These are phyloP conservation scores for Isurus oxyrinchus DNA, from an alignment of 2,113 vertebrate genomes.

Conservation along the genomic window DNA sequence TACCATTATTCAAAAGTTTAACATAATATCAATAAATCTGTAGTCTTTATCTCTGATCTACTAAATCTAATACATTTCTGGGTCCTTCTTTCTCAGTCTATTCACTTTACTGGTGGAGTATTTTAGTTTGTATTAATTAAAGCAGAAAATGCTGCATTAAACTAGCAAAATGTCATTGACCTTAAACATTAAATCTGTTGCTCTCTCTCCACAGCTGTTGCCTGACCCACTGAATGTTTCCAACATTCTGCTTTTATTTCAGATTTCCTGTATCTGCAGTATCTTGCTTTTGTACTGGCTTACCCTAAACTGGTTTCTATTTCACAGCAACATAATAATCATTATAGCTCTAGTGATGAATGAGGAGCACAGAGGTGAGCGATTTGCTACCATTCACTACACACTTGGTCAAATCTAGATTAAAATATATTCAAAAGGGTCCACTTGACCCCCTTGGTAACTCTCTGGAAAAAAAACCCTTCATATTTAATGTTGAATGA, in stretches of 20 bases:
- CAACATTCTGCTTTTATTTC: too few relatives aligned
- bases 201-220: neutral
- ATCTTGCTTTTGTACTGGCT: neutral
- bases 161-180: neutral
- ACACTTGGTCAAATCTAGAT: neutral
- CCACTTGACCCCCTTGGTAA: neutral
- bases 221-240: neutral
- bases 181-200: neutral
- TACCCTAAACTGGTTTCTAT: neutral
- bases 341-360: neutral
- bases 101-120: neutral
- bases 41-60: too few relatives aligned
- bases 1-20: too few relatives aligned
- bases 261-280: neutral
- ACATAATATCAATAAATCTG: too few relatives aligned
- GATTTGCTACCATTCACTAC: neutral
- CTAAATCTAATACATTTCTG: neutral
- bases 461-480: neutral
- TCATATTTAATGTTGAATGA: neutral
- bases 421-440: neutral
- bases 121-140: neutral
- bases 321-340: neutral
- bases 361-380: neutral
- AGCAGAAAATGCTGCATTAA: neutral
- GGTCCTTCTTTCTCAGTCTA: neutral